phyloP scores from a whole-genome alignment of 2,797 vertebrate genomes.

The Sebastes flavidus region DNA sequence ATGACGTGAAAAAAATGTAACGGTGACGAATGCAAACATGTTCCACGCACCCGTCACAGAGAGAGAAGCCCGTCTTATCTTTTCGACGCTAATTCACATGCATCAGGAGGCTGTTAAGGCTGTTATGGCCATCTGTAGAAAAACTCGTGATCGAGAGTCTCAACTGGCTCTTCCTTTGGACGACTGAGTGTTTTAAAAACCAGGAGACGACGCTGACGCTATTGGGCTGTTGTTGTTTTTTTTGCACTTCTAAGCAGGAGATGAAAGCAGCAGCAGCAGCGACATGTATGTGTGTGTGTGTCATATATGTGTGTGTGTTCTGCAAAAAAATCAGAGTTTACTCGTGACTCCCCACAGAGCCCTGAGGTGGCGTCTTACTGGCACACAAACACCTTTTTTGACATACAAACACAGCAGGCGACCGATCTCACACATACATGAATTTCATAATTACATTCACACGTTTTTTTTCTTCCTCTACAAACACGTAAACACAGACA shows the following conservation, averaged over 20 bases:
- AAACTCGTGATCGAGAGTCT: slow-evolving; percentile 14
- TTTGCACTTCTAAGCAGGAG: slow-evolving; percentile 68
- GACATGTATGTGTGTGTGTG: slow-evolving; percentile 31
- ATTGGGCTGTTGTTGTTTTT: slow-evolving; percentile 16
- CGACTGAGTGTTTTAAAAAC: slow-evolving; percentile 35
- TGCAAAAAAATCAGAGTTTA: slow-evolving; percentile 50
- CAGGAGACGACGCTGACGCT: slow-evolving; percentile 17
- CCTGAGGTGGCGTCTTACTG: slow-evolving; percentile 76
- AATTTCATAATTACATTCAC: slow-evolving; percentile 57
- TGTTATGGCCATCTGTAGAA: slow-evolving; percentile 50
- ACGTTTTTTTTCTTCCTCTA: slow-evolving; percentile 9
- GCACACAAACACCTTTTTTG: slow-evolving; percentile 67
- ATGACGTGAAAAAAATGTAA: slow-evolving; percentile 25
- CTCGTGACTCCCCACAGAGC: slow-evolving; percentile 69
- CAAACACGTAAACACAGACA: slow-evolving; percentile 71
- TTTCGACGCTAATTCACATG: slow-evolving; percentile 55
- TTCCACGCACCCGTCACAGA: slow-evolving; percentile 25
- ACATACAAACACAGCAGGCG: slow-evolving; percentile 55
- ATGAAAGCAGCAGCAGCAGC: slow-evolving; percentile 74
- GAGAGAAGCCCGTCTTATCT: slow-evolving; percentile 34
- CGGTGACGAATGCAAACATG: slow-evolving; percentile 41
- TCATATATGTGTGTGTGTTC: slow-evolving; percentile 17
- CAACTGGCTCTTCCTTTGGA: slow-evolving; percentile 28
- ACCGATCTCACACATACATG: background rate
- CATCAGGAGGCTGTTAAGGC: slow-evolving; percentile 74